Evolutionary conservation across 37 sponge, comb jelly and placozoan species (phyloP), one percentile per base, ranked within the genome.

Genomic region (Dysidea cf. avara): DNA sequence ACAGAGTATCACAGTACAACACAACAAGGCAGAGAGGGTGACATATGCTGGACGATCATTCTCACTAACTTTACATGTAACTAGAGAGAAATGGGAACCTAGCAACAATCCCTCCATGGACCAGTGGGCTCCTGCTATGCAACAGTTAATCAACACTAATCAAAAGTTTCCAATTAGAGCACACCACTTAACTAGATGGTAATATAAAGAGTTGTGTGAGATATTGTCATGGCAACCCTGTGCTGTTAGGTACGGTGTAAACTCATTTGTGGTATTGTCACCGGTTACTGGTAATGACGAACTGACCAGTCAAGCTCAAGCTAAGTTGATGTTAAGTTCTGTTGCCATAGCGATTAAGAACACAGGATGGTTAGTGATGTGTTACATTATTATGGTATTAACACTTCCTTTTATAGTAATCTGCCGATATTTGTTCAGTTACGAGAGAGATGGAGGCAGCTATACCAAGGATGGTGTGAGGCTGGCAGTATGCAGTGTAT

Each of bases 391-490:
- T n/a, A n/a, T 57, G 61, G 4, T 13, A 56, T 38, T 60, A 25
- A 71, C 1, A 22, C 43, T 12, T 29, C 33, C 56, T 30, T 63
- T 30, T n/a, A 20, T 48, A 86, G 85, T 38, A n/a, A 52, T 7
- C 59, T 77, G 39, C 96, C 96, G 33, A 69, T 92, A 36, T 96
- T 96, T 61, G 63, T 96, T 37, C 93, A 92, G 53, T 29, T 89
- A 0, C 90, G 88, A 67, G 66, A 82, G 71, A 59, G 52, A 18
- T 88, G 95, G 87, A 38, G 96, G 38, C 89, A 83, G 54, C 81
- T 96, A 87, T 96, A 85, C 53, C 66, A 84, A 12, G 96, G 96
- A 16, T 66, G 88, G 76, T 79, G 90, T 58, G 88, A 83, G 59
- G 85, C 89, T n/a, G 59, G 39, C 14, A 66, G 79, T 11, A 58